phyloP scores from a whole-genome alignment of 1,140 invertebrate genomes.

The Tetragnatha versicolor region DNA sequence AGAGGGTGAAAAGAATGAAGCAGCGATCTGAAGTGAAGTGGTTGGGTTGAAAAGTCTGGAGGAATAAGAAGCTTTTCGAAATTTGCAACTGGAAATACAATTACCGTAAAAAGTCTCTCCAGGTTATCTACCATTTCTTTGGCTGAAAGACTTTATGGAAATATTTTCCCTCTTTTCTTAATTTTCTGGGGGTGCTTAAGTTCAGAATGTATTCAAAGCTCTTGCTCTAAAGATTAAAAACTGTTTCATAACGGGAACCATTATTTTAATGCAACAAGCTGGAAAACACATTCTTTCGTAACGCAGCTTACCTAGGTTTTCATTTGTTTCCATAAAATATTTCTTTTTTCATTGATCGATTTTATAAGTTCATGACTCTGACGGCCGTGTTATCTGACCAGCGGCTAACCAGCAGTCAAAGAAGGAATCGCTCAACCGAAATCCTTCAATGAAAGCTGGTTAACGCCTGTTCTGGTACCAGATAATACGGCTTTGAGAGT shows the following conservation, averaged over 20 bases:
- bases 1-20: neutral
- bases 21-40: conserved; percentile 13
- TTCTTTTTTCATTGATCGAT: no score
- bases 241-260: neutral
- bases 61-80: neutral
- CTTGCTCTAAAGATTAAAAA: neutral
- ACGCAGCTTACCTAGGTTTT: no score
- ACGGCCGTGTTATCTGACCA: no score
- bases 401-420: no score
- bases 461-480: no score
- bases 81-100: neutral
- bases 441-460: no score
- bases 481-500: no score
- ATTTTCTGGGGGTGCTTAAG: no score
- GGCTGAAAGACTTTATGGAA: neutral
- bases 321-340: no score
- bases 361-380: no score
- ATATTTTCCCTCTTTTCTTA: neutral
- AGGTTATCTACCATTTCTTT: no score
- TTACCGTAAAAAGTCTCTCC: neutral
- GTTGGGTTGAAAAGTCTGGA: neutral
- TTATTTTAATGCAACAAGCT: neutral
- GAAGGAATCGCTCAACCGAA: no score
- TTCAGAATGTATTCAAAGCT: neutral
- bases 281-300: neutral